Base-by-base conservation (phyloP, 2,888 invertebrate genomes). In the Heliconius hortense region DNA sequence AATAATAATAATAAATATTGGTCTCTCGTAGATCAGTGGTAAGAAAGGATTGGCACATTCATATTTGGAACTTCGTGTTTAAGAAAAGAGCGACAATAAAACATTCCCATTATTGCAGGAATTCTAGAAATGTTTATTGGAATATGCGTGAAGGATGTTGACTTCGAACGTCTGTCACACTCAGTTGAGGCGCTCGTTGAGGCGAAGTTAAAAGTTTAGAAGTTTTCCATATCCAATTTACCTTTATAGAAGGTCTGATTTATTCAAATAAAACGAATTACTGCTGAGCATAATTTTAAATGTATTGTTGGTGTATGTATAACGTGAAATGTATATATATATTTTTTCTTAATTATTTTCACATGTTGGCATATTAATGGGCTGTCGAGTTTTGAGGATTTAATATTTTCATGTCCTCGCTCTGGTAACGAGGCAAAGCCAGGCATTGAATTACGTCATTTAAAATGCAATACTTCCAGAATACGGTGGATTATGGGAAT, bases 151-250 rank as follows among this genome's bases (percentile, higher is more conserved):
- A 69, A 67, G 77, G 78, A 72, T 66, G 31, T 77, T 69, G 73
- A 77, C 77, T 72, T 69, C 76, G 13, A 53, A 31, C 53, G 63
- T 76, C 80, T 83, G 84, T 83, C 84, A 82, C 70, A 74, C 78
- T 72, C 83, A 83, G 81, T 73, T 75, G 78, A 31, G 69, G 74
- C 79, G 79, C 77, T 75, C 76, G 76, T 75, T 80, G 80, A 80
- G 79, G 81, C 77, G 39, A 79, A 80, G 78, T 82, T 79, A 78
- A 78, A 83, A 83, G 79, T 82, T 82, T 75, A 75, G 75, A 81
- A 82, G 79, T 84, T 81, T 80, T 78, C 76, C 79, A 78, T 81
- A 78, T 81, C 80, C 81, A 82, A 82, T 84, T 84, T 82, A 79
- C 80, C 72, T 79, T 70, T 72, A 72, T 77, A 15, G 39, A 39